These are phyloP conservation scores for Etheostoma perlongum DNA, from an alignment of 2,797 vertebrate species.

Conservation along the genomic window DNA sequence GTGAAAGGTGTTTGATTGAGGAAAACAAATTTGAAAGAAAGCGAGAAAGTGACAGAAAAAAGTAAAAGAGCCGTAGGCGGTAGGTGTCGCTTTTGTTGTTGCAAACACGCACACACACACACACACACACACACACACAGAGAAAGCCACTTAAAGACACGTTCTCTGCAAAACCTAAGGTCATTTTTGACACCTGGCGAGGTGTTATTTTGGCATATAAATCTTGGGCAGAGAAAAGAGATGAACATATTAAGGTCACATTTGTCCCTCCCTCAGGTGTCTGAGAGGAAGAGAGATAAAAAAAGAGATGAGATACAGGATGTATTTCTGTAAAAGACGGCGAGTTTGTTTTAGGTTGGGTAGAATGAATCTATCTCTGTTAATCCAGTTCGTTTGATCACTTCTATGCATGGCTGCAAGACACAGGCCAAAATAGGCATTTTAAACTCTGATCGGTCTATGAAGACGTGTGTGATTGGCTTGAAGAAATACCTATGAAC, in stretches of 20 bases:
- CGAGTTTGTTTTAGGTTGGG: too few relatives aligned
- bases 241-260: constrained; percentile 66
- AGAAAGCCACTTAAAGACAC: constrained; percentile 41
- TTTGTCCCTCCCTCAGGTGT: constrained; percentile 35
- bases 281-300: constrained; percentile 15
- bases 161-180: constrained; percentile 51
- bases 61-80: constrained; percentile 37
- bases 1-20: constrained; percentile 43
- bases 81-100: constrained; percentile 44
- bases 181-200: constrained; percentile 60
- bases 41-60: constrained; percentile 24
- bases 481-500: too few relatives aligned
- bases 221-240: constrained; percentile 44
- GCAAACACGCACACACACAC: not conserved
- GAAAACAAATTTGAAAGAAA: constrained; percentile 40
- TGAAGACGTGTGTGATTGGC: too few relatives aligned
- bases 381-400: too few relatives aligned
- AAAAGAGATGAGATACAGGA: not conserved
- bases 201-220: constrained; percentile 59
- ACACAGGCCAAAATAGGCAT: too few relatives aligned
- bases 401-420: too few relatives aligned
- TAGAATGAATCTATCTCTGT: too few relatives aligned
- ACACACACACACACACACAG: constrained; percentile 21
- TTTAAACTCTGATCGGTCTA: too few relatives aligned
- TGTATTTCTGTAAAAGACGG: too few relatives aligned